Conservation (phyloP, 2,113 vertebrate species). For the Poecile atricapillus region DNA sequence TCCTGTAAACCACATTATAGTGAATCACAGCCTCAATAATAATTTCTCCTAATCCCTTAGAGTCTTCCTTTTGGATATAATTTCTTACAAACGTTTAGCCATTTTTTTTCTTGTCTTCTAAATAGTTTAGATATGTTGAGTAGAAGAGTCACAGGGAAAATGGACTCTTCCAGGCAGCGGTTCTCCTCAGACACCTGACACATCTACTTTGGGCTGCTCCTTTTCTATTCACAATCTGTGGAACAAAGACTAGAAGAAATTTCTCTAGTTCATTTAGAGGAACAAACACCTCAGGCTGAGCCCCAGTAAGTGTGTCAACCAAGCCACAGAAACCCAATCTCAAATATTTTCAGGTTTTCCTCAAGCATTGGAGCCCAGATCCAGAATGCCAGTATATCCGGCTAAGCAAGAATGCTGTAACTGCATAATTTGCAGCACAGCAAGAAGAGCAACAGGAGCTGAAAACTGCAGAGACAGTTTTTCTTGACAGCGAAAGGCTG, state of each 20-base stretch:
- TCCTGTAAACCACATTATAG: neutral
- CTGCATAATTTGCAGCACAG: neutral
- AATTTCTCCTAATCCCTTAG: neutral
- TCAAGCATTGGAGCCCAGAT: neutral
- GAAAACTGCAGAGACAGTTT: neutral
- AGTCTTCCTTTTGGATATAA: neutral
- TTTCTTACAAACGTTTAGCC: neutral
- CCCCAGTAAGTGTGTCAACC: neutral
- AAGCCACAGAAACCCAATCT: neutral
- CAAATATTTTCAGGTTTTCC: neutral
- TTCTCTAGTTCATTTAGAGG: neutral
- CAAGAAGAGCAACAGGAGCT: neutral
- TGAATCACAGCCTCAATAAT: neutral
- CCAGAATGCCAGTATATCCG: neutral
- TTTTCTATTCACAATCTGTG: neutral
- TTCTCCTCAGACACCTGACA: neutral
- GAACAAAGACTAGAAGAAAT: neutral
- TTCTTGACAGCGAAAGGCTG: neutral
- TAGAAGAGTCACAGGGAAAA: neutral
- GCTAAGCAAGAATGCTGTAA: neutral
- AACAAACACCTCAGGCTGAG: neutral
- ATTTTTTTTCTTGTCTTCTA: neutral
- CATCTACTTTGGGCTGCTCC: neutral
- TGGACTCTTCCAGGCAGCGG: accelerated
- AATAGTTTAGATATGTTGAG: neutral